phyloP scores from a whole-genome alignment of 53 echinoderm and acorn worm species.

The Mesocentrotus franciscanus region DNA sequence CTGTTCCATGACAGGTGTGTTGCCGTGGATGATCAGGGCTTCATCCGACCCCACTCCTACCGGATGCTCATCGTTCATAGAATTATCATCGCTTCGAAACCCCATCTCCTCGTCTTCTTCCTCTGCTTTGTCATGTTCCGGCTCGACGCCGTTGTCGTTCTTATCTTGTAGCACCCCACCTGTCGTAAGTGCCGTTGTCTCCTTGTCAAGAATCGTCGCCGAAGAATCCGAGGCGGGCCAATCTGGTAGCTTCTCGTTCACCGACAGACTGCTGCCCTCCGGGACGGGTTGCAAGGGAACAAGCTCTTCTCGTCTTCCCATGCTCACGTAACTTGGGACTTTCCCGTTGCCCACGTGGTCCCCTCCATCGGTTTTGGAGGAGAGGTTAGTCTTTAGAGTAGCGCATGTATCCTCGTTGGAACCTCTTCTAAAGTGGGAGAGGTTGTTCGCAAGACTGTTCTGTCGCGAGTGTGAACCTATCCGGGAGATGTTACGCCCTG shows the following conservation, averaged over 20 bases:
- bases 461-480: slow-evolving; percentile 77
- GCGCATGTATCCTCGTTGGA: slow-evolving; percentile 10
- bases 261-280: slow-evolving; percentile 20
- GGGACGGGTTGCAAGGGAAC: slow-evolving; percentile 72
- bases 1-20: slow-evolving; percentile 65
- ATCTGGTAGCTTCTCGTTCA: slow-evolving; percentile 33
- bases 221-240: slow-evolving; percentile 31
- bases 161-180: neutral
- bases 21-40: slow-evolving; percentile 54
- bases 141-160: neutral
- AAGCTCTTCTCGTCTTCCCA: slow-evolving; percentile 67
- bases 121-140: neutral
- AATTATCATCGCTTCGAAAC: slow-evolving; percentile 15
- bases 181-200: slow-evolving; percentile 41
- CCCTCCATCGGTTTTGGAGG: neutral
- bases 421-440: slow-evolving; percentile 33
- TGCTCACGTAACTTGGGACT: slow-evolving; percentile 68
- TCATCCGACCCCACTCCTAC: slow-evolving; percentile 59
- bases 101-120: slow-evolving; percentile 14
- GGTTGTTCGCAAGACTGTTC: slow-evolving; percentile 74
- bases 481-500: slow-evolving; percentile 72
- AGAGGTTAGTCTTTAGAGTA: neutral
- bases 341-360: slow-evolving; percentile 67
- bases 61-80: slow-evolving; percentile 21
- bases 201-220: neutral